Conservation (phyloP, 2,797 vertebrate genomes). For the Malacoctenus gilli region DNA sequence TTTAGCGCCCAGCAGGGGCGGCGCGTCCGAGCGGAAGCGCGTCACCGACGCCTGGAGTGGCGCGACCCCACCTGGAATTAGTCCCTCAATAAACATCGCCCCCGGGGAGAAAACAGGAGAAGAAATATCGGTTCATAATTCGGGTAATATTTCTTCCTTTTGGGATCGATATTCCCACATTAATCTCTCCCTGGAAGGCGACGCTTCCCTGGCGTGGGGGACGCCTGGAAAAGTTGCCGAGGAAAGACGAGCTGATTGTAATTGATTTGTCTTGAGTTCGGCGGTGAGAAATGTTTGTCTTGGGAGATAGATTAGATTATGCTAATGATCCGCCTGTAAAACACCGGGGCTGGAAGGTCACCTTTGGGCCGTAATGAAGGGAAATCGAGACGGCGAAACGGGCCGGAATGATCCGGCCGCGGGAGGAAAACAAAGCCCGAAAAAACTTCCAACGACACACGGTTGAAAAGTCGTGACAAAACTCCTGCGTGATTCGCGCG, state of each 20-base stretch:
- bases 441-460: too few species aligned
- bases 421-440: too few species aligned
- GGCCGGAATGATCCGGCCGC: too few species aligned
- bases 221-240: constrained; percentile 49
- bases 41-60: constrained; percentile 43
- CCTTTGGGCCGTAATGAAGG: constrained; percentile 7
- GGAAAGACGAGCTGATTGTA: constrained; percentile 60
- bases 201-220: constrained; percentile 30
- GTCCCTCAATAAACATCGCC: constrained; percentile 41
- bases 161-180: constrained; percentile 84
- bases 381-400: background rate
- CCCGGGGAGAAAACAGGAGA: constrained; percentile 59
- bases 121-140: constrained; percentile 70
- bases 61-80: constrained; percentile 50
- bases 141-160: constrained; percentile 73
- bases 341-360: constrained; percentile 24
- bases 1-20: constrained; percentile 5
- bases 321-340: constrained; percentile 45
- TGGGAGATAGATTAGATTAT: constrained; percentile 58
- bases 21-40: too few species aligned
- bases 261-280: constrained; percentile 66
- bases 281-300: constrained; percentile 61
- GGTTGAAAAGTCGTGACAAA: too few species aligned
- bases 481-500: constrained; percentile 15
- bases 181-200: constrained; percentile 61